Evolutionary conservation across 2,888 invertebrate species (phyloP), one percentile per base, ranked within the genome.

Genomic region (Euzophera pinguis): DNA sequence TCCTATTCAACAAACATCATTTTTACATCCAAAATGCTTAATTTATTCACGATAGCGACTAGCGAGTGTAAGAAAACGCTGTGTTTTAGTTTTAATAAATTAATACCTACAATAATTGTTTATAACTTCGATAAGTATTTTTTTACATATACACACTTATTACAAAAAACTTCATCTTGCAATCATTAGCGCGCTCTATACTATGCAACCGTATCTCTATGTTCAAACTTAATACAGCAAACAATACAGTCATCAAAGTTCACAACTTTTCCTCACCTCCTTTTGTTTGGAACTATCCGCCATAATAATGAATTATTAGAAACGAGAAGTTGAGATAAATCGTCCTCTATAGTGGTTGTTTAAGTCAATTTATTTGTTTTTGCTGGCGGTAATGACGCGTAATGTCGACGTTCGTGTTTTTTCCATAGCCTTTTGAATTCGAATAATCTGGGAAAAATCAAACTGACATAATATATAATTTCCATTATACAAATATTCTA

Each of bases 361-460:
- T 68, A 60, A 70, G 57, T 65, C 69, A 78, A 84, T 82, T 82
- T 84, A 84, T 85, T 77, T 83, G 83, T 83, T 84, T 83, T 75
- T 73, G 60, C 66, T 61, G 64, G 68, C 64, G 22, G 67, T 67
- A 78, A 73, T 72, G 72, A 75, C 73, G 73, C 71, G 71, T 77
- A 76, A 78, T 76, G 72, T 59, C 29, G 64, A 63, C 65, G 63
- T 67, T 66, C 61, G 61, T 53, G 12, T 42, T 53, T 42, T 42
- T 39, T 27, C 8, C 13, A 27, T 38, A 38, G 48, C 45, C 16
- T 45, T 12, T 9, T 10, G 10, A 32, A 9, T 16, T 39, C 39
- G 9, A 37, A 37, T n/a, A 13, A 35, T 1, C 38, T 38, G 7
- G 5, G 7, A 8, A 6, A 38, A 13, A 22, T 22, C 22, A 3